Evolutionary conservation across 2,888 invertebrate species (phyloP), one percentile per base, ranked within the genome.

Genomic region (Himalopsyche tibetana): DNA sequence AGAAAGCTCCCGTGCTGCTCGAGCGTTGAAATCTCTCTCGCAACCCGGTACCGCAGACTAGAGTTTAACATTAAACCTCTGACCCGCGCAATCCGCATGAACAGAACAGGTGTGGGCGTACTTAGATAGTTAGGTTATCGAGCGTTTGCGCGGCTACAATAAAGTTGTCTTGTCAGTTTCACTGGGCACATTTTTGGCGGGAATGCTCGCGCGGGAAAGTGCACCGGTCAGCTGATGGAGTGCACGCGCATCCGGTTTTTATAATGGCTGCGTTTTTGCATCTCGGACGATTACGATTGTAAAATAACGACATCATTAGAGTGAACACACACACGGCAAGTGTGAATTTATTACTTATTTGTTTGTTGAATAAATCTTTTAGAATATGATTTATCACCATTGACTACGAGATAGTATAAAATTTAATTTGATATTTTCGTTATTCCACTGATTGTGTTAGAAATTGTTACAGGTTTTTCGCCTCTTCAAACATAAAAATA

Each of bases 131-230:
- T 15, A 5, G 51, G 51, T 15, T 15, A 2, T 38, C 74, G 74
- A 5, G 38, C 74, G 74, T 15, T 12, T 38, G 36, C 9, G 69
- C 36, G 28, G 36, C 9, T 56, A 11, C 15, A 63, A 15, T 19
- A 11, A 63, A 74, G 38, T 12, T 36, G 36, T 38, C 19, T 5
- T 63, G 28, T 74, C 74, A 74, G 74, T 74, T 74, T 74, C 74
- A 74, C 74, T 74, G 74, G 12, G 74, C 38, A 38, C 74, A 74
- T 36, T 74, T 74, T 74, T 74, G 74, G 74, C 74, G 74, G 74
- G 74, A 74, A 74, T 36, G 74, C 36, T 38, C 74, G 36, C 74
- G 15, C 51, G 51, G 51, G 74, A 74, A 74, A 74, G 74, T 74
- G 74, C 74, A 74, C 38, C 74, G 74, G 38, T 74, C 74, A 74